Base-by-base conservation (phyloP, 2,888 invertebrate genomes). In the Apomyelois bistriatella region DNA sequence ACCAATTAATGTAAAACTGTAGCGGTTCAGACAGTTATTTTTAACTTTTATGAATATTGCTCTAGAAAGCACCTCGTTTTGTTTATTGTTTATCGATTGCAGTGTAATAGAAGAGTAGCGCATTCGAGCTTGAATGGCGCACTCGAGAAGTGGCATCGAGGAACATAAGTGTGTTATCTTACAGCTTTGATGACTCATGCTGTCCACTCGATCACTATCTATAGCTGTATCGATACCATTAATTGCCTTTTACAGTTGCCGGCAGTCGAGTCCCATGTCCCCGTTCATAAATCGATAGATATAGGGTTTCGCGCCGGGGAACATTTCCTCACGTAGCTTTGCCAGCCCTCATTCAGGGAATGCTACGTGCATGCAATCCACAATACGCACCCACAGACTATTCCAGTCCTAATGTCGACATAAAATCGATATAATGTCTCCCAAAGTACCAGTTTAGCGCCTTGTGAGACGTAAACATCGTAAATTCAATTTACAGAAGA, bases 281-380 rank as follows among this genome's bases (percentile, higher is more conserved):
- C 32, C 55, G 56, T 58, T 56, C 54, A 53, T 63, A 70, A 16
- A 76, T 71, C 71, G 66, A 75, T 76, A 64, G 64, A 56, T 67
- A 70, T 68, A 72, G 67, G 64, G 64, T 65, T 68, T 58, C 61
- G 60, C 59, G 59, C 50, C 58, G 57, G 69, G 75, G 72, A 72
- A 76, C 78, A 79, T 79, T 73, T 70, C 68, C 66, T 79, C 82
- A 82, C 82, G 82, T 80, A 75, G 66, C 61, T 70, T 68, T 64
- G 73, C 66, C 66, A 75, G 74, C 73, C 75, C 79, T 73, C 72
- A 66, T 74, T 73, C 74, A 74, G 69, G 72, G 75, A 75, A 70
- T 66, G 61, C 53, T 68, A 82, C 84, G 82, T 83, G 84, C 72
- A 69, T 72, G 74, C 72, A 79, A 79, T 83, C 66, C 64, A 68